Evolutionary conservation across 2,888 invertebrate genomes (phyloP).

Genomic region (Helicoverpa assulta): DNA sequence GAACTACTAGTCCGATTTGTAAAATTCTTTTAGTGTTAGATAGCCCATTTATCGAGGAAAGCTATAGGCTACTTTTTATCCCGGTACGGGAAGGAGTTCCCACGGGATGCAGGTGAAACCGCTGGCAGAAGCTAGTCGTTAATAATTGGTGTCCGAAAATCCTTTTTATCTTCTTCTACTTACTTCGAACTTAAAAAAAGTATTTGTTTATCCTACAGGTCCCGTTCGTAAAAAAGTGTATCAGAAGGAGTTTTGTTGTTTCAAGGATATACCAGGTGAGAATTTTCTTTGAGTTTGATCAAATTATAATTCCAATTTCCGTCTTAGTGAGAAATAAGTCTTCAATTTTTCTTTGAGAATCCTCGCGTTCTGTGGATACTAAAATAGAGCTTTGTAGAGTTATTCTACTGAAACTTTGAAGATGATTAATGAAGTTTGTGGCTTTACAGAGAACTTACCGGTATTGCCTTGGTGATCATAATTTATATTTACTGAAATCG

Average conservation of each 20-base stretch:
- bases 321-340: constrained; percentile 37
- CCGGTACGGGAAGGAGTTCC: no score
- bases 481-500: constrained; percentile 34
- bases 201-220: constrained; percentile 31
- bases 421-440: constrained; percentile 53
- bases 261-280: constrained; percentile 35
- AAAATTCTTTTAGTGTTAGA: no score
- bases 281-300: constrained; percentile 49
- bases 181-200: background rate
- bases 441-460: constrained; percentile 38
- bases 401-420: constrained; percentile 42
- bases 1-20: no score
- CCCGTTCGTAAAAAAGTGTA: constrained; percentile 21
- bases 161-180: no score
- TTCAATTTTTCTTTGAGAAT: constrained; percentile 32
- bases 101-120: no score
- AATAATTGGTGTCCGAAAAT: no score
- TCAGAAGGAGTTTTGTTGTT: constrained; percentile 46
- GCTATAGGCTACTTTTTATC: no score
- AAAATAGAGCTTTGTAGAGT: constrained; percentile 33
- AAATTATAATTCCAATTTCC: constrained; percentile 60
- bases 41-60: no score
- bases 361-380: constrained; percentile 23
- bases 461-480: constrained; percentile 33
- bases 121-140: no score